Base-by-base conservation (phyloP, 2,888 invertebrate species). In the Spatulosminthurus flaviceps region DNA sequence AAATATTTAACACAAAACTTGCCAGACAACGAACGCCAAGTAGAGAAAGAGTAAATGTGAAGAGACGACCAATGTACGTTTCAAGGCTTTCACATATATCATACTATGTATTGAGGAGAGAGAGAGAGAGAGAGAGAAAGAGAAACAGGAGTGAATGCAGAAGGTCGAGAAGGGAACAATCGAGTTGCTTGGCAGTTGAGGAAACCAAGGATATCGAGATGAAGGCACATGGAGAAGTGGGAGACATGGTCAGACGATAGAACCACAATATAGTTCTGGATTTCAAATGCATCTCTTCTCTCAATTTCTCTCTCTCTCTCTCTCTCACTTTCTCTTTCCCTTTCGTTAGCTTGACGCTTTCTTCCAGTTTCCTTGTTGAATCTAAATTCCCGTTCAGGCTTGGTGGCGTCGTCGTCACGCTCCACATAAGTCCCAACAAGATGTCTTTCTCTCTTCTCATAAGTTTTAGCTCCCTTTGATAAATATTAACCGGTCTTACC, bases 1-100 rank as follows among this genome's bases (percentile, higher is more conserved):
- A 77, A 77, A 77, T 77, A 77, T 77, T 77, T 77, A 77, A 60
- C n/a, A 29, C 67, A 77, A 77, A 77, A 77, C 69, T 77, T 77
- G 42, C 42, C 60, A 60, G 69, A 69, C 51, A 43, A 67, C 70
- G 70, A 43, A 67, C 70, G 70, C 76, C 42, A 41, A 67, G 70
- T n/a, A n/a, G 43, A 69, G 51, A 67, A 77, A 51, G 74, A 74
- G 42, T 42, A 75, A 75, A 41, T 41, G 29, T 41, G 51, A 51
- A 51, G 51, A 51, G 51, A 51, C 51, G 51, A 51, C 51, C 51
- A 51, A 19, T 13, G 16, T 19, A 11, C 5, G 34, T 34, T 34
- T 34, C 34, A 34, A 34, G 34, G 34, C 34, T 34, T 9, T 34
- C 34, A 34, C n/a, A 51, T 51, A 9, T 19, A 51, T 51, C 51